These are phyloP conservation scores for Philonicus albiceps DNA, from an alignment of 2,888 invertebrate genomes.

Conservation along the genomic window DNA sequence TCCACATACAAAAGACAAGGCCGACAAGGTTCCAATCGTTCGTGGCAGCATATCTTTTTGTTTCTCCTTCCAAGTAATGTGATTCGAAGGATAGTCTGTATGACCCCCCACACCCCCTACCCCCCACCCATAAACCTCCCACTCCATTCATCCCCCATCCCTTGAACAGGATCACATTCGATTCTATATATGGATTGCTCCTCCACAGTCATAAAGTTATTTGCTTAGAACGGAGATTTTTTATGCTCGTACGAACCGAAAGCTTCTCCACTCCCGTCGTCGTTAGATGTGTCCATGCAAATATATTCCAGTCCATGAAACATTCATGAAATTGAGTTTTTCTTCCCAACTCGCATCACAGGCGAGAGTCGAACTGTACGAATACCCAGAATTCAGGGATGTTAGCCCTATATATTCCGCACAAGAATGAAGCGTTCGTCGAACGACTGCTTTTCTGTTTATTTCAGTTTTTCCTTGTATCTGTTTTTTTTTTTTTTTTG, in stretches of 20 bases:
- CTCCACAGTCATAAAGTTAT: constrained; percentile 38
- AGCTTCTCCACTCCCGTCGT: constrained; percentile 15
- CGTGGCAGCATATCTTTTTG: background rate
- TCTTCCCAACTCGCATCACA: background rate
- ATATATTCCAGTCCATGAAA: constrained; percentile 43
- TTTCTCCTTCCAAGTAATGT: constrained; percentile 15
- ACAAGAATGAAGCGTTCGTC: background rate
- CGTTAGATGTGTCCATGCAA: constrained; percentile 41
- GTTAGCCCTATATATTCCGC: background rate
- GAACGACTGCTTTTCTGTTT: constrained; percentile 21
- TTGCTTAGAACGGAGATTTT: constrained; percentile 39
- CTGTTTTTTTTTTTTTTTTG: background rate
- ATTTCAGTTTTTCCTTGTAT: constrained; percentile 2
- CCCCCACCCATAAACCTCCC: too few species aligned
- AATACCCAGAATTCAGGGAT: background rate
- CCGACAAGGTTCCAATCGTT: background rate
- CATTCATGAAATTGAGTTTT: constrained; percentile 46
- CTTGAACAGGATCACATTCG: constrained; percentile 6
- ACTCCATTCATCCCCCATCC: background rate
- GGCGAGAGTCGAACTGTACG: background rate
- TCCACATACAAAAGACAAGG: background rate
- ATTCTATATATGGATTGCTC: constrained; percentile 26
- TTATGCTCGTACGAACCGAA: constrained; percentile 28
- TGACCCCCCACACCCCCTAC: background rate
- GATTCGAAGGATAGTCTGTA: constrained; percentile 21